These are phyloP conservation scores for Camarhynchus parvulus DNA, from an alignment of 2,113 vertebrate genomes.

Conservation along the genomic window DNA sequence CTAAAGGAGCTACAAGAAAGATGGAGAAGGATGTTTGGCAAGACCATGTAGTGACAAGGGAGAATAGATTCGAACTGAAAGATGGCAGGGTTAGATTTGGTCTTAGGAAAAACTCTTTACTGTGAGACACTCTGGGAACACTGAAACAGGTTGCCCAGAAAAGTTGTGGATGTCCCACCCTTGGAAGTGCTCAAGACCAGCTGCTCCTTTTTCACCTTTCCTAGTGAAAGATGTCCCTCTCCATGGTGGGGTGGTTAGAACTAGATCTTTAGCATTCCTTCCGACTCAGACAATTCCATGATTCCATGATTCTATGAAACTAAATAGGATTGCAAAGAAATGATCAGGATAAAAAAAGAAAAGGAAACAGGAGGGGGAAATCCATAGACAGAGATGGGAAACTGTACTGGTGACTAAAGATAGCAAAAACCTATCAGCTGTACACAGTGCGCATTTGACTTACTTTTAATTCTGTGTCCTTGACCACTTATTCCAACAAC, in stretches of 20 bases:
- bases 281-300: background rate
- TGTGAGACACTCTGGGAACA: background rate
- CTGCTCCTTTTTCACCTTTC: background rate
- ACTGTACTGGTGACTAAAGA: background rate
- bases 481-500: background rate
- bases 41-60: too few species aligned
- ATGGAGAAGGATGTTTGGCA: background rate
- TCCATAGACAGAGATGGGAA: background rate
- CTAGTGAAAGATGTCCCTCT: background rate
- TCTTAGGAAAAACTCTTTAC: background rate
- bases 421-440: background rate
- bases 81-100: background rate
- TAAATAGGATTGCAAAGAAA: background rate
- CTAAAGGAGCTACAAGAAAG: background rate
- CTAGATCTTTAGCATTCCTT: background rate
- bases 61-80: background rate
- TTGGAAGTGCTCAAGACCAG: background rate
- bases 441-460: background rate
- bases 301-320: background rate
- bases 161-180: background rate
- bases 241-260: rapidly evolving
- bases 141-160: background rate
- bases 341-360: background rate
- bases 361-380: rapidly evolving
- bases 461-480: background rate